Evolutionary conservation across 2,888 invertebrate species (phyloP).

Genomic region (Furcula furcula): DNA sequence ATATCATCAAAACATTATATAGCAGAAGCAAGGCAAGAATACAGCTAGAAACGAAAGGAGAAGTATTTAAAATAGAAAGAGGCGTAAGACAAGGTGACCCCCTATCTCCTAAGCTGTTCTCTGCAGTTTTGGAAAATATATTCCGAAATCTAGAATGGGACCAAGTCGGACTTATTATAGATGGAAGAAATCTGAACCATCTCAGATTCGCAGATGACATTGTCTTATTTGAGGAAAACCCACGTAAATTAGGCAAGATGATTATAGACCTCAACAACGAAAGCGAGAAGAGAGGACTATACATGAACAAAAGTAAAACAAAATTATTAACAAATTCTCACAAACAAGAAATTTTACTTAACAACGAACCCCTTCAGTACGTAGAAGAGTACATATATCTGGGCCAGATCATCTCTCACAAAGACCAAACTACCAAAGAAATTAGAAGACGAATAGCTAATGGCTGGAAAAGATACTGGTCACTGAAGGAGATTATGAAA

Average conservation of each 20-base stretch:
- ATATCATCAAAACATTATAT: background rate
- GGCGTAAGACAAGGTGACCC: background rate
- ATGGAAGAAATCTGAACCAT: background rate
- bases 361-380: background rate
- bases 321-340: background rate
- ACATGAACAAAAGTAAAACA: background rate
- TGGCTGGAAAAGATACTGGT: constrained; percentile 19
- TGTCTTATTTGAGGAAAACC: constrained; percentile 1
- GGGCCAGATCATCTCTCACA: constrained; percentile 2
- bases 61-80: background rate
- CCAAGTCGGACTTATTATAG: background rate
- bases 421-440: constrained; percentile 7
- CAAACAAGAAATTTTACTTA: background rate
- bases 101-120: background rate
- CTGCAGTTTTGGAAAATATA: background rate
- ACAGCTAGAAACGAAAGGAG: background rate
- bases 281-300: background rate
- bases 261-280: background rate
- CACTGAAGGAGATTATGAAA: constrained; percentile 16
- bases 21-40: background rate
- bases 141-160: background rate
- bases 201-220: constrained; percentile 1
- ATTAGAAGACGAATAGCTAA: constrained; percentile 14
- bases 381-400: background rate
- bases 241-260: background rate